phyloP scores from a whole-genome alignment of 2,888 invertebrate genomes.

The Parnassius smintheus region DNA sequence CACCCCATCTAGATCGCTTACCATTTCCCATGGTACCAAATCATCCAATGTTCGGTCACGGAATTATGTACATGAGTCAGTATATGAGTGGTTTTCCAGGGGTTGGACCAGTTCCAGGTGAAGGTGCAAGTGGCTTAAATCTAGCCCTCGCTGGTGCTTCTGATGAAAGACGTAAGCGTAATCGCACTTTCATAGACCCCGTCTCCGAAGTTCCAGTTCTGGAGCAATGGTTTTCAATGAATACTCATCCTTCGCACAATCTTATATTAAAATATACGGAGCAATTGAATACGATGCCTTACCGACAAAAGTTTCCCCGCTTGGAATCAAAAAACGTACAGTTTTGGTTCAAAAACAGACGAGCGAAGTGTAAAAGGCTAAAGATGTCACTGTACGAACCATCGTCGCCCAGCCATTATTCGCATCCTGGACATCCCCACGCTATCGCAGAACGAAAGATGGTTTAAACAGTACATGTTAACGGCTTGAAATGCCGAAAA shows the following conservation, averaged over 20 bases:
- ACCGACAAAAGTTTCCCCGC: conserved; percentile 98
- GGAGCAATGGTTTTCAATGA: conserved; percentile 97
- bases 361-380: conserved; percentile 98
- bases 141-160: conserved; percentile 83
- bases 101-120: conserved; percentile 77
- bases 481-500: background rate
- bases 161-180: conserved; percentile 96
- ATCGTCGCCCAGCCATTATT: conserved; percentile 83
- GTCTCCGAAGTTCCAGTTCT: conserved; percentile 97
- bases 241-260: conserved; percentile 99
- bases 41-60: conserved; percentile 91
- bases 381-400: conserved; percentile 94
- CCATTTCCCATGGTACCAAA: conserved; percentile 91
- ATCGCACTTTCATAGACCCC: conserved; percentile 99
- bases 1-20: conserved; percentile 75
- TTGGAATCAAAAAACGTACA: conserved; percentile 99
- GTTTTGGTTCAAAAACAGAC: conserved; percentile 99
- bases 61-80: conserved; percentile 96
- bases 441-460: conserved; percentile 78
- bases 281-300: conserved; percentile 97
- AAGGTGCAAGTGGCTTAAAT: conserved; percentile 82
- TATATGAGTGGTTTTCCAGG: conserved; percentile 85
- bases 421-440: conserved; percentile 77
- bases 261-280: conserved; percentile 98
- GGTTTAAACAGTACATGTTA: conserved; percentile 33